phyloP scores from a whole-genome alignment of 2,113 vertebrate genomes.

The Tetraodon nigroviridis region DNA sequence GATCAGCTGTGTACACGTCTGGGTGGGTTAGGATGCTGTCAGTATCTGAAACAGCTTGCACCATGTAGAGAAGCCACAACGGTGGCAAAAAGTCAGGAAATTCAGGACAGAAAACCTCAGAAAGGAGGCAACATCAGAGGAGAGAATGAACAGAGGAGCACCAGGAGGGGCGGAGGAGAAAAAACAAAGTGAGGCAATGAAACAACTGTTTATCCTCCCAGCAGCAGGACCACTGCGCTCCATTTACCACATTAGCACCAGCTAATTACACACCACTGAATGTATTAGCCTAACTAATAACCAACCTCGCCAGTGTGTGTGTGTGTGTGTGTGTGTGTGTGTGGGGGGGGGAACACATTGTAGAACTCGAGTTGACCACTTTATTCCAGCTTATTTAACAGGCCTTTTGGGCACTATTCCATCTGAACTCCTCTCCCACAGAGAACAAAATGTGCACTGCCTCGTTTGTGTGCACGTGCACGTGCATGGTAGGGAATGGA shows the following conservation, averaged over 20 bases:
- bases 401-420: constrained; percentile 59
- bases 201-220: constrained; percentile 31
- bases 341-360: constrained; percentile 27
- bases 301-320: constrained; percentile 22
- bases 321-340: constrained; percentile 13
- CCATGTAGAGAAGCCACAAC: too few species aligned
- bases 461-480: constrained; percentile 15
- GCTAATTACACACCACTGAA: constrained; percentile 62
- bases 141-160: neutral
- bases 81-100: too few species aligned
- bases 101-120: neutral
- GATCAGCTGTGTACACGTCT: neutral
- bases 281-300: constrained; percentile 62
- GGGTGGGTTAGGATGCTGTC: too few species aligned
- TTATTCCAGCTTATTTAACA: constrained; percentile 58
- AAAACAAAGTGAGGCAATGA: constrained; percentile 5
- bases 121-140: neutral
- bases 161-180: neutral
- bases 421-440: constrained; percentile 37
- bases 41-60: too few species aligned
- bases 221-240: constrained; percentile 38
- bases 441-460: constrained; percentile 30
- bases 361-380: constrained; percentile 53
- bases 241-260: constrained; percentile 59
- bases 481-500: neutral